Base-by-base conservation (phyloP, 30 jellyfish, hydroid and myxozoan species). In the Turritopsis dohrnii region DNA sequence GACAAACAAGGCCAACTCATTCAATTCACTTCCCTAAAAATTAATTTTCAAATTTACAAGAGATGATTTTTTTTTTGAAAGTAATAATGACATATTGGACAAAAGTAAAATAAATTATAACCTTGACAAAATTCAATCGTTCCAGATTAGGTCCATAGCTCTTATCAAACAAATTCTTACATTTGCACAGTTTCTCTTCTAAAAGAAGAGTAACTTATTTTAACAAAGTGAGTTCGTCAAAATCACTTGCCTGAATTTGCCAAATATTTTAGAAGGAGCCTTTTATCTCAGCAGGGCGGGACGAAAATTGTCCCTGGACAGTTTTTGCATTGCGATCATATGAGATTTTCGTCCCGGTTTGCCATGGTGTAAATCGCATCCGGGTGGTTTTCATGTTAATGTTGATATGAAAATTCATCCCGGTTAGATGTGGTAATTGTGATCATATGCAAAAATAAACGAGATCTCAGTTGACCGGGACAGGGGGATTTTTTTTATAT, bases 131-230 rank as follows among this genome's bases (percentile, higher is more conserved):
- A 18, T 27, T 28, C 41, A 72, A 71, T 66, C 88, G 52, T 41
- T 81, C 88, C 82, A 81, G 54, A 81, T 81, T 60, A 18, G 71
- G 82, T 7, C 88, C 88, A 66, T 81, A 81, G 28, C 88, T 81
- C 66, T 54, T 81, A n/a, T 66, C 66, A 21, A 81, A 52, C 25
- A 29, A 81, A 52, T 53, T 69, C 17, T 72, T 60, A 65, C 88
- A 81, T 24, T 22, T 66, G 28, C 88, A 18, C 60, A 81, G 54
- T 8, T 65, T 81, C 52, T 54, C 81, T 81, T 81, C 88, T 81
- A 23, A 81, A 81, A 18, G 77, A 27, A 69, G 19, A 69, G 16
- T n/a, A 23, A 19, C 22, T 19, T 69, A n/a, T n/a, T n/a, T n/a
- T n/a, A n/a, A n/a, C n/a, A n/a, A n/a, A n/a, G n/a, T n/a, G n/a